phyloP scores from a whole-genome alignment of 2,888 invertebrate genomes.

The Euzophera pinguis region DNA sequence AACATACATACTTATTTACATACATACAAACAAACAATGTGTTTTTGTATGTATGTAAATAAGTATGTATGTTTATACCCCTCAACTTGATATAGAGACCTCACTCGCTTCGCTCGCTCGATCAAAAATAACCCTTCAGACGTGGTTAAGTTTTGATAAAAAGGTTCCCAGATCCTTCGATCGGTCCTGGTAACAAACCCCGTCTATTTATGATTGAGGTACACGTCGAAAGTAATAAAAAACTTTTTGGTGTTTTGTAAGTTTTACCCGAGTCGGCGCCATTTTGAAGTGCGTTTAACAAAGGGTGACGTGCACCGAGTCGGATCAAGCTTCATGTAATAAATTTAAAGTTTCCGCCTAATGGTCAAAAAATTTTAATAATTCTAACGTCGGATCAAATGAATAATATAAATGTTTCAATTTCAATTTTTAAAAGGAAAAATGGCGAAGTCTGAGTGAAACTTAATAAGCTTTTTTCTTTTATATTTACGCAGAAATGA shows the following conservation, averaged over 20 bases:
- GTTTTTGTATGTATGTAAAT: too few relatives aligned
- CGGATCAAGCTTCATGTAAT: conserved; percentile 15
- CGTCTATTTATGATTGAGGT: background rate
- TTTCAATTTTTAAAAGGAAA: background rate
- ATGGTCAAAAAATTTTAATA: conserved; percentile 25
- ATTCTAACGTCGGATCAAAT: conserved; percentile 18
- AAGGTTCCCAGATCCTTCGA: too few relatives aligned
- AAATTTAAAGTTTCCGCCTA: conserved; percentile 18
- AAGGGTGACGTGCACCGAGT: conserved; percentile 35
- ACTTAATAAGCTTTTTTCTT: background rate
- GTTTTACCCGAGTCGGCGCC: conserved; percentile 19
- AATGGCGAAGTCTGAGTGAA: background rate
- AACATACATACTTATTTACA: too few relatives aligned
- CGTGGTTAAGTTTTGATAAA: too few relatives aligned
- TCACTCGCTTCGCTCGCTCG: too few relatives aligned
- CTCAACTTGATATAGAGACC: too few relatives aligned
- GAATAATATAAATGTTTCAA: conserved; percentile 16
- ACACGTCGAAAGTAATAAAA: conserved; percentile 28
- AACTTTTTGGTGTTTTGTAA: conserved; percentile 21
- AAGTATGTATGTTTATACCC: too few relatives aligned
- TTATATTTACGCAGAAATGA: background rate
- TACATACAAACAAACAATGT: too few relatives aligned
- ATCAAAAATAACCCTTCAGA: too few relatives aligned
- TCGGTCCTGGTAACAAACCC: too few relatives aligned
- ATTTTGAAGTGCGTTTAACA: conserved; percentile 38